A percentile compares a stretch with the other conserved stretches of the same genome.
Evolutionary conservation across 2,113 vertebrate genomes (phyloP).

Genomic region (Gymnogyps californianus): DNA sequence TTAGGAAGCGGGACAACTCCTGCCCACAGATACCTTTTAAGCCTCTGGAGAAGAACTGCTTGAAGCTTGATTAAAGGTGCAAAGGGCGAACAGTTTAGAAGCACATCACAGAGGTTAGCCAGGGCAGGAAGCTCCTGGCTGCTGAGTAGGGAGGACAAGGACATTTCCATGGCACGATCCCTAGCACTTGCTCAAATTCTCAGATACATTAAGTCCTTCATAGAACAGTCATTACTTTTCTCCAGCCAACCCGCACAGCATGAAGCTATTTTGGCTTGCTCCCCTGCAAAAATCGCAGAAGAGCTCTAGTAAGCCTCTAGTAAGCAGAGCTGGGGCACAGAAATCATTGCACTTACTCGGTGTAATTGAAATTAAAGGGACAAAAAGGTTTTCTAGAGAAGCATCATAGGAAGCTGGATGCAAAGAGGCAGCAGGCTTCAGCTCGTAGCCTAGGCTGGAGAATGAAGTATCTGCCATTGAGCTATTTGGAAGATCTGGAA

Average conservation of each 20-base stretch:
- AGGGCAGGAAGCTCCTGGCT: neutral
- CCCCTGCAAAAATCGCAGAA: neutral
- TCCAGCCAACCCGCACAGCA: neutral
- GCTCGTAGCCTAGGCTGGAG: constrained; percentile 40
- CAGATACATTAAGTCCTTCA: neutral
- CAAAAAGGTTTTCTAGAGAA: constrained; percentile 75
- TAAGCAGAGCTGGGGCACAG: neutral
- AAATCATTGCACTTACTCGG: constrained; percentile 75
- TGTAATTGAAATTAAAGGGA: constrained; percentile 80
- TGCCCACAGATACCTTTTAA: neutral
- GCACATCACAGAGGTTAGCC: neutral
- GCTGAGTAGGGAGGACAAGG: neutral
- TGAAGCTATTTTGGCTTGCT: neutral
- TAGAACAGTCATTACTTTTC: neutral
- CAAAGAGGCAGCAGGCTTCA: constrained; percentile 37
- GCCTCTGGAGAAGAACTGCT: neutral
- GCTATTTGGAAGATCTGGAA: constrained; percentile 43
- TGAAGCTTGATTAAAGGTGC: neutral
- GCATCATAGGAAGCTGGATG: constrained; percentile 5
- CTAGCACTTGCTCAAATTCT: neutral
- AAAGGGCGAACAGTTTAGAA: neutral
- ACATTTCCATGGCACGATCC: neutral
- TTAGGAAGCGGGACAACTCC: neutral
- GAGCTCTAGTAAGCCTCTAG: neutral
- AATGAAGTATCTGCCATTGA: neutral